Percentiles rank a stretch among this genome's conserved stretches.
Evolutionary conservation across 2,113 vertebrate genomes (phyloP).

Genomic region (Argyrosomus japonicus): DNA sequence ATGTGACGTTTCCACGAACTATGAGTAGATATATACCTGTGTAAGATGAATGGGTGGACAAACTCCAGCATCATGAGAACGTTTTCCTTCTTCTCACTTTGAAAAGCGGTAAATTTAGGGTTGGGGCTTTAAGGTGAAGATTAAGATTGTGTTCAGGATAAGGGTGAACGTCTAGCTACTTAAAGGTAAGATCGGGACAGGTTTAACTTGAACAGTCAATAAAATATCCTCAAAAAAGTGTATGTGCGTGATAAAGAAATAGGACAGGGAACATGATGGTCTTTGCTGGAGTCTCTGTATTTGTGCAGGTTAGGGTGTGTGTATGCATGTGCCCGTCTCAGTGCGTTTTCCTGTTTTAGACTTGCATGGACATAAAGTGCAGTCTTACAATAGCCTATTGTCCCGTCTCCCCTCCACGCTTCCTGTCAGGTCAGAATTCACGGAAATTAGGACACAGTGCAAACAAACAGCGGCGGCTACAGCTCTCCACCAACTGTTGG

Average conservation of each 20-base stretch:
- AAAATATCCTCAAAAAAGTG: neutral
- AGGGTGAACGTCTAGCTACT: neutral
- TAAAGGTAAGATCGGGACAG: neutral
- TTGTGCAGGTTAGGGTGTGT: slow-evolving; percentile 41
- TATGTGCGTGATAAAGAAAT: slow-evolving; percentile 5
- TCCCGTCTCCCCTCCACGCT: slow-evolving; percentile 76
- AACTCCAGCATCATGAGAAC: neutral
- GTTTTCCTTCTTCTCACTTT: neutral
- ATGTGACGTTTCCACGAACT: neutral
- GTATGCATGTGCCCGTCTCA: slow-evolving; percentile 52
- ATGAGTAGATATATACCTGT: neutral
- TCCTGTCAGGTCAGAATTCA: slow-evolving; percentile 86
- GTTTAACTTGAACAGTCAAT: neutral
- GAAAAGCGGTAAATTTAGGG: neutral
- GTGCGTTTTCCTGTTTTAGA: slow-evolving; percentile 82
- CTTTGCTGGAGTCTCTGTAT: slow-evolving; percentile 9
- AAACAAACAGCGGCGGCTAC: slow-evolving; percentile 84
- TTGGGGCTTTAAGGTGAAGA: neutral
- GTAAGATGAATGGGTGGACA: neutral
- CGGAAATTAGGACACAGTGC: slow-evolving; percentile 84
- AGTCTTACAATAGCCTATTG: slow-evolving; percentile 86
- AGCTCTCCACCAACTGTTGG: slow-evolving; percentile 71
- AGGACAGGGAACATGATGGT: slow-evolving; percentile 13
- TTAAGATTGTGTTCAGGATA: neutral
- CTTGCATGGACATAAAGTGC: slow-evolving; percentile 69